These are phyloP conservation scores for Chelidonichthys spinosus DNA, from an alignment of 2,797 vertebrate genomes.

Conservation along the genomic window DNA sequence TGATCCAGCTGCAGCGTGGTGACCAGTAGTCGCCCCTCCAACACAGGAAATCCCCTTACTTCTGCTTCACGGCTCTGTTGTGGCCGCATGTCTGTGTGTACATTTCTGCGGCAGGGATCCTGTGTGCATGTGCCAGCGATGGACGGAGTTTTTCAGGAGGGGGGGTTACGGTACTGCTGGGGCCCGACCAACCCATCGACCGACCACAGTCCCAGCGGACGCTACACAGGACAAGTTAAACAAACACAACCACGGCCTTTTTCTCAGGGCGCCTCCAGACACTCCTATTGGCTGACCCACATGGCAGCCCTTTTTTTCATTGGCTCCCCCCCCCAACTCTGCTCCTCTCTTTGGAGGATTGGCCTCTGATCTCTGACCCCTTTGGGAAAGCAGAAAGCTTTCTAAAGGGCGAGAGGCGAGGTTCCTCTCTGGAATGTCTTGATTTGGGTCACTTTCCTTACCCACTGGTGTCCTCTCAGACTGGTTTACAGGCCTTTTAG, in stretches of 20 bases:
- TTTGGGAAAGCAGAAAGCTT: constrained; percentile 47
- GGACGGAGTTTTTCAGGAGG: constrained; percentile 34
- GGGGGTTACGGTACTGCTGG: constrained; percentile 30
- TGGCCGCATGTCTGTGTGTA: constrained; percentile 71
- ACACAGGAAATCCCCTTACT: constrained; percentile 79
- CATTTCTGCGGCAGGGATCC: constrained; percentile 62
- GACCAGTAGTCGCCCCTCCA: constrained; percentile 62
- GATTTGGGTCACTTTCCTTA: constrained; percentile 38
- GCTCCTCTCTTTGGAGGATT: constrained; percentile 54
- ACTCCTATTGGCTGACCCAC: constrained; percentile 61
- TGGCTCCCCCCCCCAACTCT: constrained; percentile 29
- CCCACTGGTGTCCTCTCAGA: constrained; percentile 21
- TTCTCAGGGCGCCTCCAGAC: constrained; percentile 66
- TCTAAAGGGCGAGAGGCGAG: constrained; percentile 34
- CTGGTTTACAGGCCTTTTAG: constrained; percentile 11
- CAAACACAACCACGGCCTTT: constrained; percentile 63
- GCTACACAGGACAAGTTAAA: constrained; percentile 66
- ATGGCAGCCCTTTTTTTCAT: constrained; percentile 23
- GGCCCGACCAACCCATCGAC: constrained; percentile 16
- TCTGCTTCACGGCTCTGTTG: constrained; percentile 67
- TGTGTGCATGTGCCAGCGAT: constrained; percentile 68
- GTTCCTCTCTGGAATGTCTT: constrained; percentile 53
- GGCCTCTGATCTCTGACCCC: constrained; percentile 72
- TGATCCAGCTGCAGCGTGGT: constrained; percentile 52
- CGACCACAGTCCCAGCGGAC: constrained; percentile 57